phyloP scores from a whole-genome alignment of 2,113 vertebrate species.

The Phalacrocorax pelagicus region DNA sequence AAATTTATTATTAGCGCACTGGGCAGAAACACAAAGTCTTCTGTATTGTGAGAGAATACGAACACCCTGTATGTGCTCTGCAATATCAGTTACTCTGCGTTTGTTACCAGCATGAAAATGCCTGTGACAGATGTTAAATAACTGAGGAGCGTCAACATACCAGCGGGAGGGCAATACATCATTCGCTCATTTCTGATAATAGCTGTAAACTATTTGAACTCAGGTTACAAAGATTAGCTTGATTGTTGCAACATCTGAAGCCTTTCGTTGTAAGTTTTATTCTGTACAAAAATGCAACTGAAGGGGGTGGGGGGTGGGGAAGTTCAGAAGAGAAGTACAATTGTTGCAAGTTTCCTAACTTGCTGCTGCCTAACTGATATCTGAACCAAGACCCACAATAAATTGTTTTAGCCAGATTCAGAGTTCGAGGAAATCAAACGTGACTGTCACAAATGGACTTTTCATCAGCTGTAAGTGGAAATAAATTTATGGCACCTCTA shows the following conservation, averaged over 20 bases:
- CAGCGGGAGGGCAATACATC: slow-evolving; percentile 33
- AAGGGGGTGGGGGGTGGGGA: neutral
- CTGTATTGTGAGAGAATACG: neutral
- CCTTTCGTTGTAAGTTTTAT: slow-evolving; percentile 35
- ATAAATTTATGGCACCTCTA: neutral
- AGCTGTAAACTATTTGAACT: slow-evolving; percentile 36
- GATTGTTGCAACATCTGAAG: neutral
- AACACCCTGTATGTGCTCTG: neutral
- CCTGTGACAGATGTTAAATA: slow-evolving; percentile 51
- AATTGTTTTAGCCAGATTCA: neutral
- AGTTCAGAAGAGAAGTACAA: slow-evolving; percentile 2
- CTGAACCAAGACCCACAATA: neutral
- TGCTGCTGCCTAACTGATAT: neutral
- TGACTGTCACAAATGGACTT: neutral
- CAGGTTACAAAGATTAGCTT: slow-evolving; percentile 49
- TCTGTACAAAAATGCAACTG: neutral
- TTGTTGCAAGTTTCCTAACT: neutral
- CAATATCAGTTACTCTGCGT: neutral
- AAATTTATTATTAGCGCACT: slow-evolving; percentile 53
- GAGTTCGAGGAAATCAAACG: neutral
- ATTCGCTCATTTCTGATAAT: neutral
- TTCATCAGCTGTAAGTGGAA: neutral
- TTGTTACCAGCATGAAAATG: slow-evolving; percentile 31
- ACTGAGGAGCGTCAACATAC: slow-evolving; percentile 46
- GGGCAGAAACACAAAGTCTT: slow-evolving; percentile 10